Base-by-base conservation (phyloP, 35 echinoderm and acorn worm genomes). In the Acanthaster planci region DNA sequence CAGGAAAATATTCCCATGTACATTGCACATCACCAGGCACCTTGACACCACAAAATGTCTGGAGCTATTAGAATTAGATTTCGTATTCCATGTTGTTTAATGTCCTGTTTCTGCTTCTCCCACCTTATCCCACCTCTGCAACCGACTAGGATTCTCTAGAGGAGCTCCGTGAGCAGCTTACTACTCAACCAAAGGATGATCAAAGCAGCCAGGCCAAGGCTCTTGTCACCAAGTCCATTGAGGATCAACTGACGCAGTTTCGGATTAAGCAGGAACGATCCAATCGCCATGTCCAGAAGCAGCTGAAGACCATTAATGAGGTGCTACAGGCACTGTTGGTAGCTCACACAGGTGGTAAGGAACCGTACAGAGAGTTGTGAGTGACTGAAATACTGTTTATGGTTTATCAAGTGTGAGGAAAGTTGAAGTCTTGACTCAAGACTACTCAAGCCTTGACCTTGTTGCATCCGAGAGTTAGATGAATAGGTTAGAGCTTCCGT, bases 91-190 rank as follows among this genome's bases (percentile, higher is more conserved):
- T 47, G 4, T 47, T 12, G 4, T 47, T 47, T 12, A 47, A 47
- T 12, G 4, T 6, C 42, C 42, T 47, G 12, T 6, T 47, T 12
- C 42, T 12, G 12, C 42, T 47, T 47, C 42, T 47, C 4, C 4
- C 42, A 47, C 42, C 42, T 27, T 12, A 72, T 72, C 64, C 64
- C 77, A 79, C 47, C n/a, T 79, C 47, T 79, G 38, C 47, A 30
- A 79, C 47, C 38, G 30, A 88, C 12, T 44, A 88, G 86, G 86
- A 88, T 77, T 60, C 86, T n/a, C 85, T 92, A 15, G 85, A 92
- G 6, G 85, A 87, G 8, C 72, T 92, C 40, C 27, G 76, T 32
- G 56, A 83, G 29, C 78, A 92, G 0, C 57, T 88, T 47, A 12
- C 42, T 47, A 47, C 42, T 47, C 42, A 47, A 4, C 42, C 42